phyloP scores from a whole-genome alignment of 2,888 invertebrate species.

The Linyphia triangularis region DNA sequence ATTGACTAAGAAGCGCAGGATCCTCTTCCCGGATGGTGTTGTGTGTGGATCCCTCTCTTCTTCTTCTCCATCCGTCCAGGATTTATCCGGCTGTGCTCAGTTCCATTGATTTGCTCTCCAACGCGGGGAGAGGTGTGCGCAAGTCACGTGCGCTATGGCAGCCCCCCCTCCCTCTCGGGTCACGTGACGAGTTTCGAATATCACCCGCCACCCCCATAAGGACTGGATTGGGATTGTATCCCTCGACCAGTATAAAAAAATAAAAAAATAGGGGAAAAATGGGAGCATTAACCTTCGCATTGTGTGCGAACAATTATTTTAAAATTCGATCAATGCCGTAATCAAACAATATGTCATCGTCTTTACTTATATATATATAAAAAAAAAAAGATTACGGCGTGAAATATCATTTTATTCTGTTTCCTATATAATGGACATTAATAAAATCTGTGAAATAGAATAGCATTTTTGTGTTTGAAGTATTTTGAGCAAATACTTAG shows the following conservation, averaged over 20 bases:
- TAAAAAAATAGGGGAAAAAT: neutral
- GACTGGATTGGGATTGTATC: constrained; percentile 10
- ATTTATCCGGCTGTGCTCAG: constrained; percentile 63
- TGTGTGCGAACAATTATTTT: too few relatives aligned
- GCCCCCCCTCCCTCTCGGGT: neutral
- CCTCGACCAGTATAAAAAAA: neutral
- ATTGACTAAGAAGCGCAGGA: constrained; percentile 41
- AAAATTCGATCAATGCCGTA: too few relatives aligned
- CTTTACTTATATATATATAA: too few relatives aligned
- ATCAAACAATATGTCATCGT: too few relatives aligned
- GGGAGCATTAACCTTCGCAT: too few relatives aligned
- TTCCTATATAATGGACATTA: too few relatives aligned
- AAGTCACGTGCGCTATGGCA: constrained; percentile 43
- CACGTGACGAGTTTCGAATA: neutral
- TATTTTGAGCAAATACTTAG: too few relatives aligned
- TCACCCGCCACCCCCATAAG: too few relatives aligned
- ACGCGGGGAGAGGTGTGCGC: constrained; percentile 55
- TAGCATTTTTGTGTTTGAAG: too few relatives aligned
- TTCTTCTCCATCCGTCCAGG: constrained; percentile 30
- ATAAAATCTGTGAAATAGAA: too few relatives aligned
- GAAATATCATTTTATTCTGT: too few relatives aligned
- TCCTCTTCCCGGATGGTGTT: constrained; percentile 36
- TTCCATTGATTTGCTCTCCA: constrained; percentile 58
- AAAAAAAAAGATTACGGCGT: too few relatives aligned
- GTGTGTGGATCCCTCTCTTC: constrained; percentile 17